A percentile compares a stretch with the other conserved stretches of the same genome.
Evolutionary conservation across 2,113 vertebrate genomes (phyloP).

Genomic region (Neoarius graeffei): DNA sequence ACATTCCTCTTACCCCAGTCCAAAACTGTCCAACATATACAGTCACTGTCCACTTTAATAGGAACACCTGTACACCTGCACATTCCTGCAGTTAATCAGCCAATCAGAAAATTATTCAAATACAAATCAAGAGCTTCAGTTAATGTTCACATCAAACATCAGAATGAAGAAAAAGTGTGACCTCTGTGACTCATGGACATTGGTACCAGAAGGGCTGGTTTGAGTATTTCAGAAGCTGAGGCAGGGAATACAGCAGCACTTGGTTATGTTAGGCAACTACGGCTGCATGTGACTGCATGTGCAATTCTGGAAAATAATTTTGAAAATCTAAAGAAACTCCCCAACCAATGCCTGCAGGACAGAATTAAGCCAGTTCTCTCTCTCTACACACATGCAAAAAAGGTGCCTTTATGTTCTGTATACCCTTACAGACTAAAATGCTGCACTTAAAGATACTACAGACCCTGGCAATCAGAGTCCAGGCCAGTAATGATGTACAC

Average conservation of each 20-base stretch:
- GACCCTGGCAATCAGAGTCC: neutral
- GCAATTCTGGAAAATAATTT: neutral
- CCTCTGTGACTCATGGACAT: no score
- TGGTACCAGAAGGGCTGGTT: no score
- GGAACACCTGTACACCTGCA: no score
- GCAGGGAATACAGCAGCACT: no score
- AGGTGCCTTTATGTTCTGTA: neutral
- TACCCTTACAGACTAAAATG: neutral
- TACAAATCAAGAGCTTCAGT: no score
- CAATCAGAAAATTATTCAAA: no score
- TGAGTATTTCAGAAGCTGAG: no score
- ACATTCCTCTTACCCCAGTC: neutral
- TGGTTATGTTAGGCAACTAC: no score
- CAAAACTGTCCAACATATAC: neutral
- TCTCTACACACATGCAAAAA: neutral
- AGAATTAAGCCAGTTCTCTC: neutral
- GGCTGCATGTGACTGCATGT: neutral
- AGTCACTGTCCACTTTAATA: neutral
- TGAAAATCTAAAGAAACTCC: neutral
- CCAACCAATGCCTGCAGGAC: neutral
- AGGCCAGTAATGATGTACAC: neutral
- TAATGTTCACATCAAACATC: no score
- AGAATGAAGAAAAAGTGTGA: no score
- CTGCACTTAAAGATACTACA: neutral
- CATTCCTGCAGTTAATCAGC: no score